phyloP scores from a whole-genome alignment of 1,140 invertebrate species.

The Drosophila willistoni region DNA sequence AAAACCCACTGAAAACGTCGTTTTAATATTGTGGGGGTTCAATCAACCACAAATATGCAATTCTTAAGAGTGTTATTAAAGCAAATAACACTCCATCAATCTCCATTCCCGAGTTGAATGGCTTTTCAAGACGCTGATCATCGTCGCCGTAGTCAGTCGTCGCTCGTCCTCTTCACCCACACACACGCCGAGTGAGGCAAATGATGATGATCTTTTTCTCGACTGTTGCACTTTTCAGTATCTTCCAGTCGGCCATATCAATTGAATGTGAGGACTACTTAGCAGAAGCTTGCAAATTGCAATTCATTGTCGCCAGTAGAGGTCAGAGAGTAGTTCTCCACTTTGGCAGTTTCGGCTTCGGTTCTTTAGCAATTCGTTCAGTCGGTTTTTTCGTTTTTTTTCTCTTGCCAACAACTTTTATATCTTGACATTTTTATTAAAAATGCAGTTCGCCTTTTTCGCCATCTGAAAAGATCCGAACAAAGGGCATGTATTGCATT shows the following conservation, averaged over 20 bases:
- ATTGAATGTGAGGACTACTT: slow-evolving; percentile 39
- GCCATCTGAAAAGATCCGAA: slow-evolving; percentile 5
- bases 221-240: slow-evolving; percentile 16
- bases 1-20: not conserved
- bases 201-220: slow-evolving; percentile 4
- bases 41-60: slow-evolving; percentile 43
- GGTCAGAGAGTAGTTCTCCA: not conserved
- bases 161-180: slow-evolving; percentile 2
- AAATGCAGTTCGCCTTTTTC: slow-evolving; percentile 27
- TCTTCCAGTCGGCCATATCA: slow-evolving; percentile 19
- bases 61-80: slow-evolving; percentile 31
- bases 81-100: slow-evolving; percentile 38
- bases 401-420: slow-evolving; percentile 10
- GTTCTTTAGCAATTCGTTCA: not conserved
- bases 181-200: not conserved
- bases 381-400: not conserved
- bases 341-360: not conserved
- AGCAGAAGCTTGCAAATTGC: slow-evolving; percentile 41
- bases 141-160: not conserved
- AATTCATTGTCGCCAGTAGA: slow-evolving; percentile 52
- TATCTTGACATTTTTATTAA: slow-evolving; percentile 62
- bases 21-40: slow-evolving; percentile 24
- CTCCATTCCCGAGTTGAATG: slow-evolving; percentile 10
- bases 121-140: slow-evolving; percentile 18
- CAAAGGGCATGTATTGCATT: slow-evolving; percentile 43